Base-by-base conservation (phyloP, 2,797 vertebrate genomes). In the Cichlasoma orientale region DNA sequence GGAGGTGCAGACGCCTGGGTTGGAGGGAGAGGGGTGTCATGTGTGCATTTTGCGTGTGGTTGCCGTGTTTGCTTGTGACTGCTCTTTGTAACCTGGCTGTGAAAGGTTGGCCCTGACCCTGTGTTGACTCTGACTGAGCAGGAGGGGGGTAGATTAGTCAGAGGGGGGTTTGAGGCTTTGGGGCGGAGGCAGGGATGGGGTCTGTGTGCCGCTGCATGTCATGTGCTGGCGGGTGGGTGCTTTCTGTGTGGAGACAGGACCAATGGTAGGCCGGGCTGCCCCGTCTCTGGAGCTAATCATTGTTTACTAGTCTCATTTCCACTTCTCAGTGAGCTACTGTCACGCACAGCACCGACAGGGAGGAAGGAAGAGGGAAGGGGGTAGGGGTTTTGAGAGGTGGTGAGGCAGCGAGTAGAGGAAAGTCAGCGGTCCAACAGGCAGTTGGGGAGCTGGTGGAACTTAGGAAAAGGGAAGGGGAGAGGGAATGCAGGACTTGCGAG, bases 251-350 rank as follows among this genome's bases (percentile, higher is more conserved):
- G 90, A 93, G 91, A 91, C 90, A 74, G 90, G 89, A 90, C 94
- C 91, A 93, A 92, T 90, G 90, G 94, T 89, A 93, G 92, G 93
- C 89, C 75, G 66, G 90, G 82, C 92, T 77, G 86, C 85, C 87
- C 86, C 50, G 76, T 92, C 93, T 95, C 94, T 96, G 96, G 95
- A 96, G 95, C 93, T 95, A 96, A 96, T 96, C 95, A 95, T 93
- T 96, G 93, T 96, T 97, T 96, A 96, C 95, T 95, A 95, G 93
- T 94, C 94, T 96, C 94, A 95, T 95, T 96, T 96, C 96, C 95
- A 96, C 95, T 95, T 95, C 91, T 95, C 94, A 95, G 95, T 90
- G 93, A 96, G 96, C 95, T 96, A 95, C 95, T 96, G 96, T 96
- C 95, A 96, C 95, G 95, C 95, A 96, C 93, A 91, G 93, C 93